Evolutionary conservation across 2,113 vertebrate species (phyloP).

Genomic region (Brevimyrus niger): DNA sequence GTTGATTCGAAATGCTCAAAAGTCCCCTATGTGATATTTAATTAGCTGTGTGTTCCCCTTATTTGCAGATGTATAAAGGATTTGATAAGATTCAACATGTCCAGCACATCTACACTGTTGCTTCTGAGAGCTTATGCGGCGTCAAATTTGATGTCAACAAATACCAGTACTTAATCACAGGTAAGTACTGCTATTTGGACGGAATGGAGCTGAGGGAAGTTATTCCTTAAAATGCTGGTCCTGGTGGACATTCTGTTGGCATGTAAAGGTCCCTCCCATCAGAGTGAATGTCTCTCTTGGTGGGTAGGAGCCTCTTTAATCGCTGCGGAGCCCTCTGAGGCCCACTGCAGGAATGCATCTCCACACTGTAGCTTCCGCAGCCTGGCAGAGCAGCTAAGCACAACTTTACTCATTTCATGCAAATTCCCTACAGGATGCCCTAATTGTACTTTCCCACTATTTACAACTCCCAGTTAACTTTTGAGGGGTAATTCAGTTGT

Average conservation of each 20-base stretch:
- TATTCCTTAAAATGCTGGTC: neutral
- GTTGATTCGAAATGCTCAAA: neutral
- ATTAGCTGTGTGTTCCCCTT: neutral
- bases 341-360: neutral
- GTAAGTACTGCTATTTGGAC: constrained; percentile 48
- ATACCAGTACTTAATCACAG: constrained; percentile 97
- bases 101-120: constrained; percentile 90
- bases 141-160: constrained; percentile 96
- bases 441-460: neutral
- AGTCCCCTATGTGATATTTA: neutral
- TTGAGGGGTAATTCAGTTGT: neutral
- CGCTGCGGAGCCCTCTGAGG: neutral
- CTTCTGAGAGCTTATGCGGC: constrained; percentile 88
- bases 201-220: neutral
- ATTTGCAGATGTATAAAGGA: constrained; percentile 89
- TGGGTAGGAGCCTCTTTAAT: neutral
- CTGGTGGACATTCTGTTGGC: neutral
- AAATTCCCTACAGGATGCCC: neutral
- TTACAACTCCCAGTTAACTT: neutral
- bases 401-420: neutral
- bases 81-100: constrained; percentile 90
- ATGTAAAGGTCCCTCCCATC: neutral
- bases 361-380: neutral
- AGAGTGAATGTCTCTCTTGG: neutral
- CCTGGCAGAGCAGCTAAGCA: neutral